phyloP scores from a whole-genome alignment of 2,797 vertebrate genomes.

The Poecilia gillii region DNA sequence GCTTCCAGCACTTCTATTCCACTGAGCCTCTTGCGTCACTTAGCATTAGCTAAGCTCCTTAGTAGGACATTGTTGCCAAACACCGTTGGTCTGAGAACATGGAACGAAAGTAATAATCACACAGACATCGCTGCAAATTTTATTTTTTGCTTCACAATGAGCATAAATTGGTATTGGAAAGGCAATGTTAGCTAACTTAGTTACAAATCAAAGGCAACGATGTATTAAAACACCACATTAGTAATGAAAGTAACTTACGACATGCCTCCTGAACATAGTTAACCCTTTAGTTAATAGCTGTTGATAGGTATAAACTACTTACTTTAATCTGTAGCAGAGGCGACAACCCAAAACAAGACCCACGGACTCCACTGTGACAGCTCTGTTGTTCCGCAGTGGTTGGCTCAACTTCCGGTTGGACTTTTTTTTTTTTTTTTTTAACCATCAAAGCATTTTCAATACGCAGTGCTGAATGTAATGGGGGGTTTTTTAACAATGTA shows the following conservation, averaged over 20 bases:
- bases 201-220: background rate
- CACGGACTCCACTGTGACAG: background rate
- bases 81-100: background rate
- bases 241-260: background rate
- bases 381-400: background rate
- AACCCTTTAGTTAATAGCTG: rapidly evolving
- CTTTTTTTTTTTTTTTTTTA: background rate
- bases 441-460: constrained; percentile 28
- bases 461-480: background rate
- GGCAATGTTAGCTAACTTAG: constrained; percentile 23
- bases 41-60: constrained; percentile 39
- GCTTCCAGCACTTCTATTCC: background rate
- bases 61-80: background rate
- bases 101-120: background rate
- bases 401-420: constrained; percentile 16
- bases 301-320: background rate
- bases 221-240: background rate
- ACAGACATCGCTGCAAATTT: rapidly evolving
- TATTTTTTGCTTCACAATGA: background rate
- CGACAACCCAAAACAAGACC: background rate
- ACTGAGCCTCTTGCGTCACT: background rate
- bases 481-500: no score
- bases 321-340: constrained; percentile 29
- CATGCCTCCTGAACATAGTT: background rate
- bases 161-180: background rate